Conservation (phyloP, 2,797 vertebrate genomes). For the Paratrypauchen microcephalus region DNA sequence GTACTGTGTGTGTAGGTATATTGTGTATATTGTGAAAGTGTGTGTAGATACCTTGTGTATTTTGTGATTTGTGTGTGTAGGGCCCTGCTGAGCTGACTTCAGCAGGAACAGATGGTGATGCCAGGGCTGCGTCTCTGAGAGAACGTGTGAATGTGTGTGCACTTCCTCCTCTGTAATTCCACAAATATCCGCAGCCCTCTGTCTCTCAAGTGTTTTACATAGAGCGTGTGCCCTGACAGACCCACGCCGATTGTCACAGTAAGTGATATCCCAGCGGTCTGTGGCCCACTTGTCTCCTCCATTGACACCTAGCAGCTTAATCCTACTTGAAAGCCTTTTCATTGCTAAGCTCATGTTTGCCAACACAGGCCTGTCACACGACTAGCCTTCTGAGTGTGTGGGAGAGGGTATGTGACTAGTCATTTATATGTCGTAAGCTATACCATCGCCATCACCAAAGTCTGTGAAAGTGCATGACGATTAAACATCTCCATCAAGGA, state of each 20-base stretch:
- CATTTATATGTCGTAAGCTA: not conserved
- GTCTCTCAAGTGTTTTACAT: conserved; percentile 15
- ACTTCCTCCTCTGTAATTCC: conserved; percentile 39
- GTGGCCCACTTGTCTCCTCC: conserved; percentile 60
- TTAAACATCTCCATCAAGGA: not conserved
- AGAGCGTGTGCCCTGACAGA: conserved; percentile 1
- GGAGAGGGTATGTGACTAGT: not conserved
- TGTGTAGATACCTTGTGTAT: conserved; percentile 11
- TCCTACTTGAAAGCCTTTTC: conserved; percentile 66
- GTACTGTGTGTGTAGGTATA: conserved; percentile 10
- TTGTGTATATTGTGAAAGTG: not conserved
- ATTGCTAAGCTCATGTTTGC: conserved; percentile 64
- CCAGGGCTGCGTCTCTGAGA: conserved; percentile 50
- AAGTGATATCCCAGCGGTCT: conserved; percentile 62
- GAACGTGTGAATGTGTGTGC: conserved; percentile 43
- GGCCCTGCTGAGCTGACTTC: conserved; percentile 68
- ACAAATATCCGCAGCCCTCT: conserved; percentile 23
- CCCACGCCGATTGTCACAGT: conserved; percentile 32
- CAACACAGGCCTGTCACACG: conserved; percentile 52
- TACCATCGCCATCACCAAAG: not conserved
- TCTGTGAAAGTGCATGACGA: not conserved
- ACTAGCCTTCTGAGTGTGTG: conserved; percentile 9
- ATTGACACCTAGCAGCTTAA: conserved; percentile 66
- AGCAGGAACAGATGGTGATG: conserved; percentile 70
- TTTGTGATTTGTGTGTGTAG: conserved; percentile 13